Conservation (phyloP, 2,113 vertebrate genomes). For the Todiramphus saurophagus region DNA sequence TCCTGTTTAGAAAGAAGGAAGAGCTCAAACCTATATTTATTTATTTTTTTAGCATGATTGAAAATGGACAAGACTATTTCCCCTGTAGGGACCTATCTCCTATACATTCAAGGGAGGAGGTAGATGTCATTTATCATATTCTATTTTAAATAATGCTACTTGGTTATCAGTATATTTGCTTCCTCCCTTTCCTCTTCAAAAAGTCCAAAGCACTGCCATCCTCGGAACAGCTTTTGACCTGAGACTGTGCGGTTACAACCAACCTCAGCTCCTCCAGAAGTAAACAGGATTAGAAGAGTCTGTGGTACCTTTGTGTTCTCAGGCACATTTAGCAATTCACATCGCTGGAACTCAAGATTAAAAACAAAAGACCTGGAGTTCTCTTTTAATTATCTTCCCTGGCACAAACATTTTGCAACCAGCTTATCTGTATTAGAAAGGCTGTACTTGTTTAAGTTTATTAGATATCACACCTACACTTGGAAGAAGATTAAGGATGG, state of each 20-base stretch:
- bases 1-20: neutral
- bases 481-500: neutral
- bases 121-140: neutral
- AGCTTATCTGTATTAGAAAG: neutral
- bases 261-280: neutral
- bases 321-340: neutral
- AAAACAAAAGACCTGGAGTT: neutral
- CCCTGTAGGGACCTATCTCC: neutral
- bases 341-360: neutral
- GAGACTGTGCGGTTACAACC: neutral
- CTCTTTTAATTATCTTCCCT: neutral
- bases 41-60: neutral
- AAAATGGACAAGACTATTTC: neutral
- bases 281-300: neutral
- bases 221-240: neutral
- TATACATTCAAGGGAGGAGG: neutral
- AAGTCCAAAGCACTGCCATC: neutral
- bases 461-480: neutral
- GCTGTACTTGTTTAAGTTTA: neutral
- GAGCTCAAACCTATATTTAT: neutral
- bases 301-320: neutral
- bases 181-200: neutral
- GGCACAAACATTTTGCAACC: neutral
- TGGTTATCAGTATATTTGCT: neutral
- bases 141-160: neutral